Percentiles rank a stretch among this genome's conserved stretches.
These are phyloP conservation scores for Leptonema lineaticorne DNA, from an alignment of 1,140 invertebrate species.

Conservation along the genomic window DNA sequence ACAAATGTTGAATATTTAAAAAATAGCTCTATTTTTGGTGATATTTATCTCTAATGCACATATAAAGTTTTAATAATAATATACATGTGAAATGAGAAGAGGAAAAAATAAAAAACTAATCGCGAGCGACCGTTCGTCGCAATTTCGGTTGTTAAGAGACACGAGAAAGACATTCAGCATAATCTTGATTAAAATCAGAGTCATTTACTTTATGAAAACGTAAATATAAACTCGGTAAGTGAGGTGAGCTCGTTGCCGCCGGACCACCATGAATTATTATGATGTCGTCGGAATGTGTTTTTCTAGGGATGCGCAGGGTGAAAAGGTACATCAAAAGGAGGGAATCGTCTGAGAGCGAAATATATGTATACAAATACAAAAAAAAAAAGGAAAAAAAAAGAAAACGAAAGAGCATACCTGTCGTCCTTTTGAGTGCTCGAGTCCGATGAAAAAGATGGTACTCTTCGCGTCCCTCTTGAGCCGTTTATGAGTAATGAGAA, in stretches of 20 bases:
- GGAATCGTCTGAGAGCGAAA: too few species aligned
- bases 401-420: conserved; percentile 9
- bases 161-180: conserved; percentile 20
- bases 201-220: conserved; percentile 11
- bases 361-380: neutral
- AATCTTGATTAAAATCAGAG: conserved; percentile 34
- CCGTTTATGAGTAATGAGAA: conserved; percentile 34
- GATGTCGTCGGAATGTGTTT: conserved; percentile 22
- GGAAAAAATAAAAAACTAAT: too few species aligned
- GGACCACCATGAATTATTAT: conserved; percentile 18
- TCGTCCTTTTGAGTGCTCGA: conserved; percentile 20
- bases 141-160: neutral
- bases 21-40: too few species aligned
- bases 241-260: neutral
- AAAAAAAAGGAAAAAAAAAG: neutral
- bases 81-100: too few species aligned
- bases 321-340: too few species aligned
- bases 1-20: too few species aligned
- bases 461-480: neutral
- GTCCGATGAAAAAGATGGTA: conserved; percentile 6
- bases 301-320: neutral
- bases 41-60: too few species aligned
- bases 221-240: conserved; percentile 5
- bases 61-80: too few species aligned
- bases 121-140: too few species aligned